phyloP scores from a whole-genome alignment of 2,797 vertebrate genomes.

The Chiloscyllium punctatum region DNA sequence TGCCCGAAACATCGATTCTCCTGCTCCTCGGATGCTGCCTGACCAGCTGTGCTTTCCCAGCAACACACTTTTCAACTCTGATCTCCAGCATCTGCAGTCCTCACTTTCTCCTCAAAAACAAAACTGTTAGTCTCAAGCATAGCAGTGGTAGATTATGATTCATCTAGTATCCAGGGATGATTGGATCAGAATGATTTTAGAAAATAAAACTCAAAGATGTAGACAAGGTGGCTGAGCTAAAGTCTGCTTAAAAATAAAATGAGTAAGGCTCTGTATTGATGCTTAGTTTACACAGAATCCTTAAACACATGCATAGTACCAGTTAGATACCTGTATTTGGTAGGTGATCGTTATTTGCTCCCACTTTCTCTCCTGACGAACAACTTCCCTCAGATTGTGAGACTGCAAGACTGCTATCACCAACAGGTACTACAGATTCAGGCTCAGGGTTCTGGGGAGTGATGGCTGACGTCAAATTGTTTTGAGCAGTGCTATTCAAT shows the following conservation, averaged over 20 bases:
- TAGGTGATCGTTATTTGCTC: conserved; percentile 51
- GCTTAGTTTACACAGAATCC: conserved; percentile 31
- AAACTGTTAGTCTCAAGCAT: conserved; percentile 42
- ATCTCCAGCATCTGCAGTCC: no score
- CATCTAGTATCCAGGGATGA: neutral
- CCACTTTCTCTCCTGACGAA: conserved; percentile 52
- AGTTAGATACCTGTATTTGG: conserved; percentile 57
- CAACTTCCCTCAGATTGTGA: conserved; percentile 48
- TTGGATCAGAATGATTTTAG: neutral
- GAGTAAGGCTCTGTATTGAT: neutral
- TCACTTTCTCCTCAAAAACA: conserved; percentile 30
- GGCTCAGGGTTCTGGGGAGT: conserved; percentile 50
- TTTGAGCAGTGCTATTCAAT: conserved; percentile 48
- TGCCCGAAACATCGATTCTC: no score
- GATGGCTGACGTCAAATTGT: conserved; percentile 43
- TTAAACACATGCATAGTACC: conserved; percentile 30
- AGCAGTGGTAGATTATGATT: neutral
- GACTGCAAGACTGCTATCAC: conserved; percentile 48
- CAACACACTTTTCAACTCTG: no score
- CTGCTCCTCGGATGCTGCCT: no score
- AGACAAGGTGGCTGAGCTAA: neutral
- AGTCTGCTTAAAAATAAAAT: neutral
- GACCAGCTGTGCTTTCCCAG: no score
- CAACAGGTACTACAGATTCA: conserved; percentile 43
- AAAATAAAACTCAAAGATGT: conserved; percentile 7